phyloP scores from a whole-genome alignment of 1,140 invertebrate genomes.

The Meloidogyne floridensis region DNA sequence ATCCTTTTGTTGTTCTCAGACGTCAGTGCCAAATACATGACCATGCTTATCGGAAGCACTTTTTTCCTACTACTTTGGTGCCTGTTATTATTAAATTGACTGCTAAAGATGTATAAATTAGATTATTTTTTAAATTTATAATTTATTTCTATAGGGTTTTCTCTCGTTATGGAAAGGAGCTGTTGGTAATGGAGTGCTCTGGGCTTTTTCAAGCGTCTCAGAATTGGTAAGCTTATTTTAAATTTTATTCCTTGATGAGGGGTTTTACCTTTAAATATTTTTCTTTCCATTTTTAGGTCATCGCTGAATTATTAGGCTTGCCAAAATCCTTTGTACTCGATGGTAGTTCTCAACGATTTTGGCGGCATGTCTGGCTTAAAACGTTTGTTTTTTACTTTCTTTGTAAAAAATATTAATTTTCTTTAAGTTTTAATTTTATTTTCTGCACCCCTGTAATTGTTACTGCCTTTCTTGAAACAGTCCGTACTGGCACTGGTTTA shows the following conservation, averaged over 20 bases:
- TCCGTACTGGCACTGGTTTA: conserved; percentile 28
- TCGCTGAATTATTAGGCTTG: conserved; percentile 49
- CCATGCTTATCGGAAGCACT: conserved; percentile 18
- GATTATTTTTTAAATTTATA: background rate
- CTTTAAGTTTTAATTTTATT: conserved; percentile 30
- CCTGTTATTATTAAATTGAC: too few species aligned
- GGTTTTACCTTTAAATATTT: background rate
- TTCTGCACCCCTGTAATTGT: conserved; percentile 47
- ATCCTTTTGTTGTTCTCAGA: conserved; percentile 30
- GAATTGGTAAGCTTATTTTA: conserved; percentile 36
- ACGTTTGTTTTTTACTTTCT: conserved; percentile 22
- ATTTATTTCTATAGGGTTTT: conserved; percentile 37
- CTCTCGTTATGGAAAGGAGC: conserved; percentile 48
- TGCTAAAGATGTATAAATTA: conserved; percentile 23
- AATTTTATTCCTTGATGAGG: background rate
- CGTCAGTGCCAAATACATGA: conserved; percentile 41
- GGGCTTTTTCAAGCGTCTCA: conserved; percentile 36
- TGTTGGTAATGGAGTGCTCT: conserved; percentile 48
- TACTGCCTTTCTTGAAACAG: conserved; percentile 51
- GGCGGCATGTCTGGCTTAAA: conserved; percentile 46
- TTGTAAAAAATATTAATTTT: conserved; percentile 15
- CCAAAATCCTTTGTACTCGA: conserved; percentile 45
- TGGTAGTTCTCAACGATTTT: conserved; percentile 51
- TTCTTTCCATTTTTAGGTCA: conserved; percentile 17
- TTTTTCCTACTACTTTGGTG: conserved; percentile 29